These are phyloP conservation scores for Pyrocephalus nanus DNA, from an alignment of 2,797 vertebrate genomes.

Conservation along the genomic window DNA sequence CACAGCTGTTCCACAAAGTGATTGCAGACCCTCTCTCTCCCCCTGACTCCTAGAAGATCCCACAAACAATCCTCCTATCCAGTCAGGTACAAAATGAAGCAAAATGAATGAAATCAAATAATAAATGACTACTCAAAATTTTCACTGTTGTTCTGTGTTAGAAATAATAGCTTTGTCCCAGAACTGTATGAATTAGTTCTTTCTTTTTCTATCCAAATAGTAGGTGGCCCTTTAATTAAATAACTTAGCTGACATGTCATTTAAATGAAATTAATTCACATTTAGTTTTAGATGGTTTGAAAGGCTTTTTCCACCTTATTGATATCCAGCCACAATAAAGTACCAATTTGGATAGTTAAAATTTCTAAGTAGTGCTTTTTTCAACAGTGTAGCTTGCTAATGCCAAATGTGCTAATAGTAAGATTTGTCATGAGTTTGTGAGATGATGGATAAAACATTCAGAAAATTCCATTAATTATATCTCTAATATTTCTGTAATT, in stretches of 20 bases:
- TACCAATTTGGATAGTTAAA: not conserved
- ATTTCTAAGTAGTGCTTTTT: not conserved
- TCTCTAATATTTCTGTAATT: not conserved
- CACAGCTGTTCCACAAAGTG: not conserved
- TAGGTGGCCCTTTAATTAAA: not conserved
- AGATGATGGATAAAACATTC: not conserved
- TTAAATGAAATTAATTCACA: not conserved
- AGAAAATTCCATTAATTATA: not conserved
- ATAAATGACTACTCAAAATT: not conserved
- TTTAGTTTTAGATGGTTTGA: not conserved
- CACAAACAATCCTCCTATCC: not conserved
- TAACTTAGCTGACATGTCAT: not conserved
- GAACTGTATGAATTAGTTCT: not conserved
- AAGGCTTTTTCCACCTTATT: not conserved
- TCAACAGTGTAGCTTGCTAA: not conserved
- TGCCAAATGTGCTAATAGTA: not conserved
- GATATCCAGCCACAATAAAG: not conserved
- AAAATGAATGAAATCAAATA: not conserved
- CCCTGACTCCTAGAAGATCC: rapidly evolving
- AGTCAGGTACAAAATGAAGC: not conserved
- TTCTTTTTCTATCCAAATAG: not conserved
- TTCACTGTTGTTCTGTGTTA: not conserved
- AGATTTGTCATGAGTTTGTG: not conserved
- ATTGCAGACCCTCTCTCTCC: rapidly evolving
- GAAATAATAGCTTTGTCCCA: not conserved